A percentile compares a stretch with the other conserved stretches of the same genome.
phyloP scores from a whole-genome alignment of 2,113 vertebrate species.

The Petrocephalus microphthalmus region DNA sequence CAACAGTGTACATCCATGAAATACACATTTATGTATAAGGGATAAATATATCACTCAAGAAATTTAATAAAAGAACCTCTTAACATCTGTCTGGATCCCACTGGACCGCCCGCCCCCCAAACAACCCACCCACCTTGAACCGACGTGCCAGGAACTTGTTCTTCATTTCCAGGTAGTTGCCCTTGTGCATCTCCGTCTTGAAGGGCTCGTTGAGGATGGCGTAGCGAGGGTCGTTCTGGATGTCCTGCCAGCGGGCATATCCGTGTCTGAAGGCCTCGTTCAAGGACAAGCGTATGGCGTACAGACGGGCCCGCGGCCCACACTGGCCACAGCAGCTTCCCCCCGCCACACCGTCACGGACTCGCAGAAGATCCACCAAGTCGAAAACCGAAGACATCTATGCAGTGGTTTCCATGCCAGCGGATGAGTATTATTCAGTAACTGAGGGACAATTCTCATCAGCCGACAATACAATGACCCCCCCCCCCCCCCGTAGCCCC shows the following conservation, averaged over 20 bases:
- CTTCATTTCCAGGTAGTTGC: slow-evolving; percentile 98
- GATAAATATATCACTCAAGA: too few relatives aligned
- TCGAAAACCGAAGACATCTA: background rate
- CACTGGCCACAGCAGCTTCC: background rate
- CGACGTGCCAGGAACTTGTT: slow-evolving; percentile 95
- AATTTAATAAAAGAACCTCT: too few relatives aligned
- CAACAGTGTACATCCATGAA: background rate
- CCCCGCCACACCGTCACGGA: background rate
- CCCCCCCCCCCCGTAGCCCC: background rate
- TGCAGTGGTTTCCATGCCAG: background rate
- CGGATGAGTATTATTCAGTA: background rate
- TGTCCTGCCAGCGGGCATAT: slow-evolving; percentile 97
- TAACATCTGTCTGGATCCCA: too few relatives aligned
- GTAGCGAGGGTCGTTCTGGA: slow-evolving; percentile 89
- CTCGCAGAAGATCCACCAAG: background rate
- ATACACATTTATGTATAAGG: background rate
- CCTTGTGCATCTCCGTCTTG: slow-evolving; percentile 91
- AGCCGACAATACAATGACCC: background rate
- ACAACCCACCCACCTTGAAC: slow-evolving; percentile 70
- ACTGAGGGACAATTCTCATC: background rate
- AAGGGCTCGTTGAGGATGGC: slow-evolving; percentile 93
- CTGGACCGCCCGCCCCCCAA: too few relatives aligned
- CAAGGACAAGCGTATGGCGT: slow-evolving; percentile 29
- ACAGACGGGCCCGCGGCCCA: too few relatives aligned
- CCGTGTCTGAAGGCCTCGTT: slow-evolving; percentile 69